A percentile compares a stretch with the other conserved stretches of the same genome.
Conservation (phyloP, 2,797 vertebrate genomes). For the Pseudomugil tenellus region DNA sequence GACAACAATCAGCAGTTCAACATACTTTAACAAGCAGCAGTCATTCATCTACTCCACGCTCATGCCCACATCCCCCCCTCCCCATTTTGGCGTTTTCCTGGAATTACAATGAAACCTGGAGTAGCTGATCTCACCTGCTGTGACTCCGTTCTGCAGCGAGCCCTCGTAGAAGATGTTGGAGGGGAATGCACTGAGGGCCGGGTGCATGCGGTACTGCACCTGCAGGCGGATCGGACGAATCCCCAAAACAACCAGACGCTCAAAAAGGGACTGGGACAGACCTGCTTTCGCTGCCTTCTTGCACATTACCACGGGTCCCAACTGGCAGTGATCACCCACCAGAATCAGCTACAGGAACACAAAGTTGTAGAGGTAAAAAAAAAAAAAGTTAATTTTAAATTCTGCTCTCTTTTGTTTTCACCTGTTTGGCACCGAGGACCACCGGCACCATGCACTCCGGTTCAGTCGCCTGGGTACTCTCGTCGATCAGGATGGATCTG, state of each 20-base stretch:
- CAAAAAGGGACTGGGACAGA: constrained; percentile 95
- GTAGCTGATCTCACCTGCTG: too few species aligned
- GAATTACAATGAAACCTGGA: too few species aligned
- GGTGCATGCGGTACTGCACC: constrained; percentile 99
- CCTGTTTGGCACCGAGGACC: constrained; percentile 97
- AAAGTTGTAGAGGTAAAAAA: too few species aligned
- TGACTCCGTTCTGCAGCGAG: constrained; percentile 96
- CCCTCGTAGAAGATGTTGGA: constrained; percentile 99
- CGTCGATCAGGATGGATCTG: constrained; percentile 97
- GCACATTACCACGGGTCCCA: constrained; percentile 98
- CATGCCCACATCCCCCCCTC: too few species aligned
- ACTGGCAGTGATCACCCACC: constrained; percentile 98
- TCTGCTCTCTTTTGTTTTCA: too few species aligned
- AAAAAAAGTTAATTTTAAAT: too few species aligned
- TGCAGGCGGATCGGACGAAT: constrained; percentile 97
- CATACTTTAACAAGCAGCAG: too few species aligned
- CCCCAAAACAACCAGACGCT: constrained; percentile 96
- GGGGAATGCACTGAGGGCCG: constrained; percentile 96
- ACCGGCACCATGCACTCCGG: constrained; percentile 99
- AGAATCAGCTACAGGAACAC: constrained; percentile 89
- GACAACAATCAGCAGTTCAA: too few species aligned
- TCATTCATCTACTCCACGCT: too few species aligned
- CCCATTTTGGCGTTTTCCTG: too few species aligned
- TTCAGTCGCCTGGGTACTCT: constrained; percentile 98
- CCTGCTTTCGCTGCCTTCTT: constrained; percentile 98